phyloP scores from a whole-genome alignment of 2,888 invertebrate species.

The Drosophila atripex region DNA sequence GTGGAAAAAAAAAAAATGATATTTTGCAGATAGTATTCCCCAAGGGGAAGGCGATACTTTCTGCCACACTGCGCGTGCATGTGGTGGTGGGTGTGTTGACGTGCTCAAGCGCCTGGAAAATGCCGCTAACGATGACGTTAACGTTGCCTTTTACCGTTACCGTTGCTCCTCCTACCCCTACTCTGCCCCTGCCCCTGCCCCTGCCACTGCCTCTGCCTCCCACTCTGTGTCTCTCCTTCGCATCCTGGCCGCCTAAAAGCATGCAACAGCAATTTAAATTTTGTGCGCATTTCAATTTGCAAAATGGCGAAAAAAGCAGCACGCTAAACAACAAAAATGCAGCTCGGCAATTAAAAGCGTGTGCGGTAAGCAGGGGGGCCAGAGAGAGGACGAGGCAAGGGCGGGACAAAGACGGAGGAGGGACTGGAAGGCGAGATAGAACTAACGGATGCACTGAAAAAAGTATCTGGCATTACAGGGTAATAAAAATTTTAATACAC shows the following conservation, averaged over 20 bases:
- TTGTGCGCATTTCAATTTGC: constrained; percentile 69
- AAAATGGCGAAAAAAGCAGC: constrained; percentile 56
- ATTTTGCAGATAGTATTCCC: not conserved
- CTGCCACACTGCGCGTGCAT: not conserved
- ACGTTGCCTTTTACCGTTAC: constrained; percentile 36
- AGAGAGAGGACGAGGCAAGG: too few species aligned
- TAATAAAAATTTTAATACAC: too few species aligned
- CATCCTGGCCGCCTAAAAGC: constrained; percentile 59
- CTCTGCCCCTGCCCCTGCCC: constrained; percentile 1
- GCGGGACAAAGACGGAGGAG: not conserved
- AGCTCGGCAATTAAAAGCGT: constrained; percentile 36
- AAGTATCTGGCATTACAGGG: too few species aligned
- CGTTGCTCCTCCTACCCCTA: not conserved
- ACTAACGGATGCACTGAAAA: not conserved
- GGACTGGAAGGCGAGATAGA: not conserved
- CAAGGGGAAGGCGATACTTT: not conserved
- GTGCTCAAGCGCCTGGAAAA: constrained; percentile 75
- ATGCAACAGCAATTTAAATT: constrained; percentile 73
- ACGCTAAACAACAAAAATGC: constrained; percentile 48
- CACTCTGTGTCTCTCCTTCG: not conserved
- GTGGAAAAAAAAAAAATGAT: not conserved
- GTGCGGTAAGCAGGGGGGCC: constrained; percentile 9
- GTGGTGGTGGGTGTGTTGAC: constrained; percentile 25
- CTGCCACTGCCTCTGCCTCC: not conserved
- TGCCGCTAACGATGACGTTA: constrained; percentile 71